Conservation (phyloP, 2,888 invertebrate species). For the Lymantria monacha region DNA sequence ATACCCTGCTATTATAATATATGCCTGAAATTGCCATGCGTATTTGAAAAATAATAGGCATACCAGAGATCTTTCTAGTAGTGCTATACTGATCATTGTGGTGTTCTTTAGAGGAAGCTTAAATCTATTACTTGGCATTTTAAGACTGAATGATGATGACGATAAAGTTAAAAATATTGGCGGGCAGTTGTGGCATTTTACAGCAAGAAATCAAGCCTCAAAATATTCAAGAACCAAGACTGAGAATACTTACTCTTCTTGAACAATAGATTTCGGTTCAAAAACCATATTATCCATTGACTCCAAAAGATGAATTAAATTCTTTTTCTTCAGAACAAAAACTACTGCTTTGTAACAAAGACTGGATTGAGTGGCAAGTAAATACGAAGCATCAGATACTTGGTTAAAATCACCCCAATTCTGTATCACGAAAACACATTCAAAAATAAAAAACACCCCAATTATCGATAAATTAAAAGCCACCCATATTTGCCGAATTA, state of each 20-base stretch:
- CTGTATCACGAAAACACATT: conserved; percentile 19
- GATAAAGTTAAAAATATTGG: too few species aligned
- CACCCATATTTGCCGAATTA: conserved; percentile 30
- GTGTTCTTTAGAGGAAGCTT: too few species aligned
- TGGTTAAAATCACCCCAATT: background rate
- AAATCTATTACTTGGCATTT: too few species aligned
- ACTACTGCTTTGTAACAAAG: background rate
- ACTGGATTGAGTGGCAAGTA: background rate
- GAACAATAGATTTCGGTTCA: conserved; percentile 44
- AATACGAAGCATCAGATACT: background rate
- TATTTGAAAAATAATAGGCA: too few species aligned
- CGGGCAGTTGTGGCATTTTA: too few species aligned
- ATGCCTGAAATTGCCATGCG: too few species aligned
- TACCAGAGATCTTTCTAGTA: too few species aligned
- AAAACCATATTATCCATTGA: conserved; percentile 61
- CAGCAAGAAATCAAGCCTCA: too few species aligned
- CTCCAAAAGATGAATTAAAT: conserved; percentile 45
- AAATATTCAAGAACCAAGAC: too few species aligned
- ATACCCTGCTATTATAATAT: too few species aligned
- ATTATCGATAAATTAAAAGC: conserved; percentile 57
- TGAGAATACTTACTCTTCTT: conserved; percentile 49
- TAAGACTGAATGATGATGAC: too few species aligned
- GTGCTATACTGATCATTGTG: too few species aligned
- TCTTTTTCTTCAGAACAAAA: conserved; percentile 44
- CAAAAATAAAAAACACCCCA: conserved; percentile 62